Evolutionary conservation across 1,140 invertebrate species (phyloP), one percentile per base, ranked within the genome.

Genomic region (Drosophila jambulina): DNA sequence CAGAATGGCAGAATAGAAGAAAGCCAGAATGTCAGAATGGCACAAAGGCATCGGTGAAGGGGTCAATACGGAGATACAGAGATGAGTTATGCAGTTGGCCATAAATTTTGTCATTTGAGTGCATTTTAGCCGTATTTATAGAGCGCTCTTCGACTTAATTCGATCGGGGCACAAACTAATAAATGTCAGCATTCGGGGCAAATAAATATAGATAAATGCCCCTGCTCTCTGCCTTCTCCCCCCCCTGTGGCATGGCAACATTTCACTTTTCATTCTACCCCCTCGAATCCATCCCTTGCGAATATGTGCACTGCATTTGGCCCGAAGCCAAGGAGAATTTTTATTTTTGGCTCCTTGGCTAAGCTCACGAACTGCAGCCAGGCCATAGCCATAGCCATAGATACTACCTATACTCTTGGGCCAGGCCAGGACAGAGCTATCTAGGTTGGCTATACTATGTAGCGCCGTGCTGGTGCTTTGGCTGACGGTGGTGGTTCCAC

Each of bases 341-440:
- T 88, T 87, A 87, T 87, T 87, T 87, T 87, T 87, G 83, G 83
- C 83, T 88, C 64, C 80, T 88, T 87, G 84, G 83, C 72, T 83
- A 58, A 88, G 83, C 83, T 88, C 80, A 59, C 62, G 56, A 83
- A 74, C 65, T 83, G 68, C 82, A 82, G 65, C 56, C 75, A 81
- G 65, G 59, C 79, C 70, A 69, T 51, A 57, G 54, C 46, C 53
- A 49, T 59, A 46, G 46, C 25, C 46, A 51, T 51, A 46, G 63
- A 58, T 57, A 65, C 48, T 51, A 65, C 48, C 71, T 61, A 64
- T 51, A 32, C 57, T 43, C 58, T 48, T 78, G 64, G 72, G 64
- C 72, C 51, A 34, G 51, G 49, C 49, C 54, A 57, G 45, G 64
- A 64, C 74, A 60, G 29, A 78, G 75, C 43, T 79, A 79, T 78